Percentiles rank a stretch among this genome's conserved stretches.
These are phyloP conservation scores for Eulithis prunata DNA, from an alignment of 2,888 invertebrate species.

Conservation along the genomic window DNA sequence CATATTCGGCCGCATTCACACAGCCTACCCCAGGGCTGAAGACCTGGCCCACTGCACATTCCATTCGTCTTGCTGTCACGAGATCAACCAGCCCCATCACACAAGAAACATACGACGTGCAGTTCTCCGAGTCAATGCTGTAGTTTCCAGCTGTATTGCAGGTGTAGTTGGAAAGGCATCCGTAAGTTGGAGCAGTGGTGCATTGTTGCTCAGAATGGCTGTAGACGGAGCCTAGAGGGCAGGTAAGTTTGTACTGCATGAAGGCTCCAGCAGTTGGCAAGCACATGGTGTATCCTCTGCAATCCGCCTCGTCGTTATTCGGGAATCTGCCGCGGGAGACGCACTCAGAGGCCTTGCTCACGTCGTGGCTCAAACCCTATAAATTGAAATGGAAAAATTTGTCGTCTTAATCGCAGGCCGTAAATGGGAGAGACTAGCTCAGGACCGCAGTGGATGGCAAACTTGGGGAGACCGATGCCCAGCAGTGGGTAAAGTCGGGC, in stretches of 20 bases:
- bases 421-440: no score
- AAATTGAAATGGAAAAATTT: conserved; percentile 45
- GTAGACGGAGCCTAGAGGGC: conserved; percentile 66
- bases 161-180: conserved; percentile 58
- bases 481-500: no score
- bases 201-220: conserved; percentile 69
- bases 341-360: conserved; percentile 56
- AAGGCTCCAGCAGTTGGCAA: conserved; percentile 55
- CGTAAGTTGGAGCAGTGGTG: conserved; percentile 66
- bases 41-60: conserved; percentile 56
- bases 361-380: conserved; percentile 60
- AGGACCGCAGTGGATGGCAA: no score
- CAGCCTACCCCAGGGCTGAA: conserved; percentile 56
- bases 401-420: no score
- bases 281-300: conserved; percentile 73
- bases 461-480: no score
- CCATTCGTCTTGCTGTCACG: conserved; percentile 60
- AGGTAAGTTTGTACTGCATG: conserved; percentile 64
- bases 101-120: conserved; percentile 64
- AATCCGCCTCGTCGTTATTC: conserved; percentile 60
- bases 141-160: conserved; percentile 61
- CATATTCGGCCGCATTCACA: conserved; percentile 52
- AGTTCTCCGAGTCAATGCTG: conserved; percentile 47
- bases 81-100: conserved; percentile 56
- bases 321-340: conserved; percentile 65